Base-by-base conservation (phyloP, 2,888 invertebrate genomes). In the Temnothorax rugatulus region DNA sequence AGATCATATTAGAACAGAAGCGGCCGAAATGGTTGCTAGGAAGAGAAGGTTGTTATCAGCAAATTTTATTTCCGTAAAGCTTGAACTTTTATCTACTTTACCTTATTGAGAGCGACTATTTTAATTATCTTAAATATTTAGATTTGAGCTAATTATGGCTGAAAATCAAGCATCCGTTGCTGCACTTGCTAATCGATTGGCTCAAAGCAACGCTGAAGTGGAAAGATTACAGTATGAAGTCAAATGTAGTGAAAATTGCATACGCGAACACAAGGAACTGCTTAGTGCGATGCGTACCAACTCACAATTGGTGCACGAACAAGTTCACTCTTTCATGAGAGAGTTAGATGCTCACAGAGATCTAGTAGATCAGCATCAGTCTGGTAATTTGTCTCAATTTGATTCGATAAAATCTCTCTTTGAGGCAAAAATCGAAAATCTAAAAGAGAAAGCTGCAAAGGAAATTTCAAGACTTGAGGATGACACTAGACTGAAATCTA, bases 91-190 rank as follows among this genome's bases (percentile, higher is more conserved):
- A 69, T 47, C 4, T 11, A 47, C 59, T 47, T 50, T 18, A 79
- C 15, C 25, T 50, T 54, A 4, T n/a, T 29, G 13, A 50, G 11
- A 50, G 11, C 5, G 25, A 44, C 44, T 41, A 38, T 0, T 34
- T 38, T 15, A 54, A 64, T 18, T 18, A 59, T 13, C 25, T 69
- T 47, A 13, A 79, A 69, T 69, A 8, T 41, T 52, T 76, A 93
- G 93, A 63, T 92, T 94, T 71, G 94, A 94, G 64, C 91, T 94
- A 4, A 91, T 94, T 13, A 94, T 94, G 93, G 91, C 93, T 0
- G 94, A 94, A 83, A 94, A 94, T 88, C 94, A 94, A 84, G 93
- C 94, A 38, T 92, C 94, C 0, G 92, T 94, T 25, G 91, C 91
- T 44, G 94, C 94, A 0, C 84, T 94, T 1, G 91, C 91, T n/a